Percentiles rank a stretch among this genome's conserved stretches.
phyloP scores from a whole-genome alignment of 2,797 vertebrate species.

The Sardinella longiceps region DNA sequence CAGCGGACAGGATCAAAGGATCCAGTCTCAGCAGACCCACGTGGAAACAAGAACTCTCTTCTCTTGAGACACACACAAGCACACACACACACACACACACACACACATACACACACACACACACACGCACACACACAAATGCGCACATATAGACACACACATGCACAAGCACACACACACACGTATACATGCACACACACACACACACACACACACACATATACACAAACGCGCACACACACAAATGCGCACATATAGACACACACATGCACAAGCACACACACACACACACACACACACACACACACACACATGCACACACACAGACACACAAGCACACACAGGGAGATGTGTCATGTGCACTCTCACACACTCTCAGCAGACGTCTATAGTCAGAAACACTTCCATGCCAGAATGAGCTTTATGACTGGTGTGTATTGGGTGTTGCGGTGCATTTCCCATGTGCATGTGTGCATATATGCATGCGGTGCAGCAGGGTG shows the following conservation, averaged over 20 bases:
- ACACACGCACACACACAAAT: slow-evolving; percentile 4
- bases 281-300: slow-evolving; percentile 35
- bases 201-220: too few species aligned
- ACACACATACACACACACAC: slow-evolving; percentile 27
- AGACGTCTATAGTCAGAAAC: background rate
- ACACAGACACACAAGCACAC: background rate
- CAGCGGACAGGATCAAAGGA: slow-evolving; percentile 32
- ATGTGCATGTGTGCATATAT: background rate
- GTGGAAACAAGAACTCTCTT: slow-evolving; percentile 46
- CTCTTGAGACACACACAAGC: slow-evolving; percentile 38
- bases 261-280: slow-evolving; percentile 40
- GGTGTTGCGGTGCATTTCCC: background rate
- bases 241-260: slow-evolving; percentile 2
- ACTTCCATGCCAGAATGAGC: background rate
- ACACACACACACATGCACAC: background rate
- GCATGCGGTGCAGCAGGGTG: too few species aligned
- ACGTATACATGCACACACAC: too few species aligned
- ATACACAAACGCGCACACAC: too few species aligned
- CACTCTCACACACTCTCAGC: background rate
- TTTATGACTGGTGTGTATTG: background rate
- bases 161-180: background rate
- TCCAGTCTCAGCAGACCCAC: background rate
- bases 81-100: slow-evolving; percentile 39
- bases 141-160: background rate
- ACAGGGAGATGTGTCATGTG: background rate